These are phyloP conservation scores for Laodelphax striatellus DNA, from an alignment of 1,140 invertebrate species.

Conservation along the genomic window DNA sequence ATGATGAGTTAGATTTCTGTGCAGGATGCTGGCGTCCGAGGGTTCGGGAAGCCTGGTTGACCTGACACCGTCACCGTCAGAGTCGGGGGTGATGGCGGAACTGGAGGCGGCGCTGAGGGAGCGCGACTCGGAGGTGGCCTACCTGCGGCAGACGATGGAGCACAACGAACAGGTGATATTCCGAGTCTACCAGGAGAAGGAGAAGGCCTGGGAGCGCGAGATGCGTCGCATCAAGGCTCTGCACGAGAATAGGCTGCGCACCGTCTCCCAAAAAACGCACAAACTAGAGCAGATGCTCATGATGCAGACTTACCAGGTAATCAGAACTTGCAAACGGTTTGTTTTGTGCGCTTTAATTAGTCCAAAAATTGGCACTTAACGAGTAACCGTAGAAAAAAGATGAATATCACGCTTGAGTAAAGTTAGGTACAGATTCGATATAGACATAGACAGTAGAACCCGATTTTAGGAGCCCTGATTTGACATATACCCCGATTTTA, in stretches of 20 bases:
- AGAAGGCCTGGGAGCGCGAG: slow-evolving; percentile 45
- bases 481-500: too few relatives aligned
- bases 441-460: too few relatives aligned
- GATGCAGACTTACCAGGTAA: slow-evolving; percentile 52
- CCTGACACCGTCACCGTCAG: slow-evolving; percentile 65
- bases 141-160: slow-evolving; percentile 62
- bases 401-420: too few relatives aligned
- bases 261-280: slow-evolving; percentile 49
- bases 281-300: slow-evolving; percentile 58
- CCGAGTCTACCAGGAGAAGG: slow-evolving; percentile 39
- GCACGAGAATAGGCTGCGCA: slow-evolving; percentile 56
- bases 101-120: slow-evolving; percentile 60
- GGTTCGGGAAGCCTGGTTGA: slow-evolving; percentile 30
- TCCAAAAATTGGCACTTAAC: too few relatives aligned
- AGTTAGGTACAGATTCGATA: too few relatives aligned
- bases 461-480: too few relatives aligned
- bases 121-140: slow-evolving; percentile 58
- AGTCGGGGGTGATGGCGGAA: slow-evolving; percentile 62
- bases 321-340: too few relatives aligned
- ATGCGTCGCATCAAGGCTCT: slow-evolving; percentile 42
- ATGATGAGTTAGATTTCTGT: background rate
- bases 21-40: slow-evolving; percentile 15
- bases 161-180: slow-evolving; percentile 69
- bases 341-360: too few relatives aligned
- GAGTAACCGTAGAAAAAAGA: too few relatives aligned